phyloP scores from a whole-genome alignment of 2,113 vertebrate genomes.

The Corythoichthys intestinalis region DNA sequence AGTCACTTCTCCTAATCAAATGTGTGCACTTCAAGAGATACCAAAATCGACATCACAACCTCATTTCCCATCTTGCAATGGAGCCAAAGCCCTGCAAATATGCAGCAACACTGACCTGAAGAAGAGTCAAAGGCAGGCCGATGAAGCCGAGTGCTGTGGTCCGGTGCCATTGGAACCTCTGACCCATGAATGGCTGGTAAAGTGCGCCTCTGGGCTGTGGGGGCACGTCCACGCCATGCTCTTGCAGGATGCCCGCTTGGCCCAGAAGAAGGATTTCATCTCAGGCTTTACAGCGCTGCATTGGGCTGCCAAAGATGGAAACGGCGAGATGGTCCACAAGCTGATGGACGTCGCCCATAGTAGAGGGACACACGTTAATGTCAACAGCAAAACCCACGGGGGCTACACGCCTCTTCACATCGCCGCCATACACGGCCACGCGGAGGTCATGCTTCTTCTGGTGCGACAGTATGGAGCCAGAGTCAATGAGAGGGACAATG shows the following conservation, averaged over 20 bases:
- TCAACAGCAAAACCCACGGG: slow-evolving; percentile 80
- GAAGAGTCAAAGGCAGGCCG: slow-evolving; percentile 54
- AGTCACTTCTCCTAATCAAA: slow-evolving; percentile 49
- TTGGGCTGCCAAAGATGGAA: slow-evolving; percentile 91
- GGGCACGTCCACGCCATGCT: slow-evolving; percentile 80
- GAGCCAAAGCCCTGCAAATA: slow-evolving; percentile 34
- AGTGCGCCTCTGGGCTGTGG: slow-evolving; percentile 81
- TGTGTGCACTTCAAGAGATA: neutral
- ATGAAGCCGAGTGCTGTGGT: slow-evolving; percentile 59
- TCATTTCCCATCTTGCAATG: slow-evolving; percentile 8
- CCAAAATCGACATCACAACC: neutral
- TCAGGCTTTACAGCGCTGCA: slow-evolving; percentile 91
- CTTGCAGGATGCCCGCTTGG: slow-evolving; percentile 76
- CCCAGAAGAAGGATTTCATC: slow-evolving; percentile 83
- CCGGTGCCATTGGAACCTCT: slow-evolving; percentile 76
- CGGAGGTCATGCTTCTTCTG: slow-evolving; percentile 73
- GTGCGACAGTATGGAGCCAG: slow-evolving; percentile 78
- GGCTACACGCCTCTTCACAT: slow-evolving; percentile 93
- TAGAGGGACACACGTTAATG: slow-evolving; percentile 63
- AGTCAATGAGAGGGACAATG: slow-evolving; percentile 80
- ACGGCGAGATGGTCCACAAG: slow-evolving; percentile 76
- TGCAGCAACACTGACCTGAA: slow-evolving; percentile 37
- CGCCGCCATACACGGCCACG: slow-evolving; percentile 83
- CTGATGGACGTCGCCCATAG: slow-evolving; percentile 74
- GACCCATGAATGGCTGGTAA: slow-evolving; percentile 87